Evolutionary conservation across 2,888 invertebrate species (phyloP), one percentile per base, ranked within the genome.

Genomic region (Agelastica alni): DNA sequence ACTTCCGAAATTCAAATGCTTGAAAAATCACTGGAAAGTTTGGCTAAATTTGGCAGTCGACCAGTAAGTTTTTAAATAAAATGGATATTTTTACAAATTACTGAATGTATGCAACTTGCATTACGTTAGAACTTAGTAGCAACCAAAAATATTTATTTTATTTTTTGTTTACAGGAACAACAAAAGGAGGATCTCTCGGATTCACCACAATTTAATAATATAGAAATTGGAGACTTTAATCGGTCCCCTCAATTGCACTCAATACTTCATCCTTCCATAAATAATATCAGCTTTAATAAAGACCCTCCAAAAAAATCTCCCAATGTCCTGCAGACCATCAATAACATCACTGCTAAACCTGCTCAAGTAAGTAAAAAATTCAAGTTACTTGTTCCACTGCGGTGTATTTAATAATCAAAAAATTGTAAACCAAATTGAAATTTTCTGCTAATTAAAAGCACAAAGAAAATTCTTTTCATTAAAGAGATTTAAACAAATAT

Each of bases 221-320:
- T 61, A 53, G 56, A 66, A 49, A 53, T 61, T 34, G 53, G 62
- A 5, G 70, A 70, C 36, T 58, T 56, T 37, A 65, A 58, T 41
- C 66, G 68, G 53, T 72, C 71, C 10, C 66, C 70, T 6, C 63
- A 60, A 37, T 52, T 56, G 2, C 60, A 66, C 26, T 34, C 48
- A 12, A 46, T 67, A 5, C 73, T 62, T 63, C 78, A 64, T 67
- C 78, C 66, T 1, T 70, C 68, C 49, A 75, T 77, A 43, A 77
- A 73, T 59, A 77, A 76, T 58, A 73, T 77, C 26, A 74, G 69
- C 58, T 76, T 78, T 62, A 64, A 51, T 44, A 59, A 51, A 34
- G 61, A 70, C 52, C 62, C 70, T 60, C 30, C 64, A 59, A 45
- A 64, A 62, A 56, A 68, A 41, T 74, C 74, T 26, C 73, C 75